phyloP scores from a whole-genome alignment of 2,888 invertebrate genomes.

The Drosophila affinis region DNA sequence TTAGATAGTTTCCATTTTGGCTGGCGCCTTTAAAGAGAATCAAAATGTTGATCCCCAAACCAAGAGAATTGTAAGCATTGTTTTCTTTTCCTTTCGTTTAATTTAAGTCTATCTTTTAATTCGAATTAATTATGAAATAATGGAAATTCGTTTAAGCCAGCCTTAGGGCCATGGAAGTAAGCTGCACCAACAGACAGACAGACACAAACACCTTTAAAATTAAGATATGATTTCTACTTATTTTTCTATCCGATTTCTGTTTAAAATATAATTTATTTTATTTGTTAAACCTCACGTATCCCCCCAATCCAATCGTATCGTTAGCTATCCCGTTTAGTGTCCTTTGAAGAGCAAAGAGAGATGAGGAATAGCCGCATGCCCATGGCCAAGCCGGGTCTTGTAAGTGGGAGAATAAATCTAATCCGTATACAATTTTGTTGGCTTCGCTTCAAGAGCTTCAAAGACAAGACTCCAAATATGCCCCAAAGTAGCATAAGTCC shows the following conservation, averaged over 20 bases:
- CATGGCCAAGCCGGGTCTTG: constrained; percentile 50
- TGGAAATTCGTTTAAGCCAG: constrained; percentile 58
- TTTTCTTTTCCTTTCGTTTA: constrained; percentile 30
- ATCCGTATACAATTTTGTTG: constrained; percentile 3
- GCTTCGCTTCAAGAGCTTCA: constrained; percentile 58
- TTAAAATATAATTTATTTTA: constrained; percentile 28
- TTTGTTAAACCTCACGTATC: constrained; percentile 29
- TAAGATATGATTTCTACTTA: constrained; percentile 22
- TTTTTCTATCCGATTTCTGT: constrained; percentile 10
- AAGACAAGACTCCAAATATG: constrained; percentile 40
- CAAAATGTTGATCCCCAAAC: constrained; percentile 88
- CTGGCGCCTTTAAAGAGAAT: constrained; percentile 87
- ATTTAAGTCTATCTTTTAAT: constrained; percentile 33
- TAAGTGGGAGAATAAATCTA: constrained; percentile 62
- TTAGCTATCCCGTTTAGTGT: constrained; percentile 81
- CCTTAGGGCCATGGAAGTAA: constrained; percentile 47
- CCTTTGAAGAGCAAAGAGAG: constrained; percentile 73
- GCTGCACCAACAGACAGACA: constrained; percentile 17
- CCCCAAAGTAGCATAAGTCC: constrained; percentile 37
- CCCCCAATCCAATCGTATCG: constrained; percentile 15
- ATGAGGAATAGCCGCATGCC: constrained; percentile 30
- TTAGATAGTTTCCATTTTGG: constrained; percentile 85
- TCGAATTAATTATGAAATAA: constrained; percentile 42
- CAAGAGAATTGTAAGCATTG: constrained; percentile 88
- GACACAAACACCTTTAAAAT: background rate